Evolutionary conservation across 2,113 vertebrate genomes (phyloP).

Genomic region (Chrysochloris asiatica): DNA sequence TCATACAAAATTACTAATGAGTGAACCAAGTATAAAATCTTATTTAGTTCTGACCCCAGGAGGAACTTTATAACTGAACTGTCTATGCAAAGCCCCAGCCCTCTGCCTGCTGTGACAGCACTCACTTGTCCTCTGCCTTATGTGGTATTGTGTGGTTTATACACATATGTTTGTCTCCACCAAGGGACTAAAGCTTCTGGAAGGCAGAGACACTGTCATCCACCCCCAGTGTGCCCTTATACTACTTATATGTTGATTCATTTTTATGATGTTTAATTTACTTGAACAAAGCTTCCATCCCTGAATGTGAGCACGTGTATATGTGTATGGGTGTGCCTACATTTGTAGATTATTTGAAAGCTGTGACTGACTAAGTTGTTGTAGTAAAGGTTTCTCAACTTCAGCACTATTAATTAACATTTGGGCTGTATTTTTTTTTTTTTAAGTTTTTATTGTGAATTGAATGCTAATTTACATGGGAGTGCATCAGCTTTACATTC

Average conservation of each 20-base stretch:
- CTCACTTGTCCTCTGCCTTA: not conserved
- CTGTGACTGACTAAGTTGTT: not conserved
- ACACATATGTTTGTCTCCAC: not conserved
- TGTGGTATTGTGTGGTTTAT: not conserved
- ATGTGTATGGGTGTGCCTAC: no score
- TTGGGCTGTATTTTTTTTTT: no score
- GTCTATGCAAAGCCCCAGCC: not conserved
- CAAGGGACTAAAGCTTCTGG: not conserved
- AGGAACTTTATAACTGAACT: not conserved
- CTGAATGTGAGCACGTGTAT: not conserved
- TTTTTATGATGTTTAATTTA: not conserved
- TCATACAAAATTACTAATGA: not conserved
- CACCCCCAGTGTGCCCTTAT: not conserved
- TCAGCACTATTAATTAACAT: not conserved
- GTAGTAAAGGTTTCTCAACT: not conserved
- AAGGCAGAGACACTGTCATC: not conserved
- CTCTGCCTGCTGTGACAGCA: not conserved
- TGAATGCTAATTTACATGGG: no score
- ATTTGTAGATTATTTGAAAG: not conserved
- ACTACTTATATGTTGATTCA: not conserved
- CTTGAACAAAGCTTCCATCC: not conserved
- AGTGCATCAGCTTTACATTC: no score
- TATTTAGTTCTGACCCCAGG: not conserved
- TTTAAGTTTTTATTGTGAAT: no score
- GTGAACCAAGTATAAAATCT: not conserved